Evolutionary conservation across 2,113 vertebrate genomes (phyloP), one percentile per base, ranked within the genome.

Genomic region (Bubo blakistoni): DNA sequence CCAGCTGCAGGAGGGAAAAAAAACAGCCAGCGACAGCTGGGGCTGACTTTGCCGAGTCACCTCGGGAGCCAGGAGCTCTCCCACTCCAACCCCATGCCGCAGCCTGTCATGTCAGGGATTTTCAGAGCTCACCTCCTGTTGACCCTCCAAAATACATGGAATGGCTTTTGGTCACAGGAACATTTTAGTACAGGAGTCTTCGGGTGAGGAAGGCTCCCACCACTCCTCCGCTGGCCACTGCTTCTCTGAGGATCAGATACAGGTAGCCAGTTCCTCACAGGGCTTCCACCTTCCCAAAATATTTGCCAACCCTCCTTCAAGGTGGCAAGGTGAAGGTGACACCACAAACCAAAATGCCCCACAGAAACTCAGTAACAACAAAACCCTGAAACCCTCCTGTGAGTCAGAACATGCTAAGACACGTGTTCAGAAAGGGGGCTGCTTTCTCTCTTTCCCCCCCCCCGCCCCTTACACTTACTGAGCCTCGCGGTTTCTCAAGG

Each of bases 391-490:
- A 8, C 3, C 2, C 5, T 9, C 1, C 10, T 11, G 9, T 0
- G 10, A 17, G 22, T 66, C 24, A 32, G n/a, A 73, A 92, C 79
- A 65, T 1, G 16, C 4, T 36, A 18, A 88, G 14, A 49, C 51
- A 49, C 0, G 2, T 0, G 0, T 22, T 81, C 20, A 34, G 44
- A 67, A 78, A 81, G 24, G 13, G 3, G 5, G 1, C 21, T 63
- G 46, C n/a, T 36, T 76, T 57, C 34, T 19, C 26, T 10, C 29
- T 42, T 30, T 54, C 20, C 47, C 42, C 25, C 13, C 14, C 40
- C 25, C 13, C 16, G 40, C 2, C 5, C 13, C 8, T 25, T 1
- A 13, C 0, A 2, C 26, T 2, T 54, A 25, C 52, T 30, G 57
- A 55, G 18, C 34, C 40, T 59, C 11, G 3, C 7, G 5, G 20